Evolutionary conservation across 2,113 vertebrate genomes (phyloP), one percentile per base, ranked within the genome.

Genomic region (Emydura subglobosa): DNA sequence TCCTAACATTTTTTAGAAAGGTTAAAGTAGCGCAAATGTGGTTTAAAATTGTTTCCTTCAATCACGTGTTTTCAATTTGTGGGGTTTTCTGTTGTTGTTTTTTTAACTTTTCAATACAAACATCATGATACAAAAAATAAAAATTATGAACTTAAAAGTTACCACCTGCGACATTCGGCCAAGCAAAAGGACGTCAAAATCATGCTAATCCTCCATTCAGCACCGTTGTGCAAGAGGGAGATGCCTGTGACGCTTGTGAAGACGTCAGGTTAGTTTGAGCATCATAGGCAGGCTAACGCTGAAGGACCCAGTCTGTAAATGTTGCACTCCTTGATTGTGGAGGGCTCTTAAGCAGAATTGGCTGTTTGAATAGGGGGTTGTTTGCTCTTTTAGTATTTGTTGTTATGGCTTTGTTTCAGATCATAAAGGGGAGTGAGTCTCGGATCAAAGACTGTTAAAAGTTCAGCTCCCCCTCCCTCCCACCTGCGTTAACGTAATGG

Each of bases 401-500:
- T 91, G 54, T 95, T 86, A 59, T 11, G 79, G 87, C 91, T 96
- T 97, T 97, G 65, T 96, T 95, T 88, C 54, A 59, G 6, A 12
- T 81, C 90, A 88, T 49, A 74, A 86, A 88, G 91, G 57, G 86
- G 42, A 93, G 83, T 79, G 82, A 97, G 87, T 68, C 72, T 81
- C 74, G 97, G 95, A 98, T 96, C 97, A 98, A 98, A 98, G 97
- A 98, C 88, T 95, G 90, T n/a, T 6, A 87, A 81, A 96, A 91
- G 92, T 86, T 78, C 88, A 84, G 88, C 83, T 86, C 68, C 90
- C 95, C 83, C 88, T 68, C 10, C 82, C 92, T 76, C 84, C 86
- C 86, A 96, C 59, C 0, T 27, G 10, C n/a, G 49, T 88, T 94
- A 91, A 95, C 44, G 96, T 86, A 91, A 90, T 92, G 82, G 97